phyloP scores from a whole-genome alignment of 2,888 invertebrate genomes.

The Galerucella nymphaeae region DNA sequence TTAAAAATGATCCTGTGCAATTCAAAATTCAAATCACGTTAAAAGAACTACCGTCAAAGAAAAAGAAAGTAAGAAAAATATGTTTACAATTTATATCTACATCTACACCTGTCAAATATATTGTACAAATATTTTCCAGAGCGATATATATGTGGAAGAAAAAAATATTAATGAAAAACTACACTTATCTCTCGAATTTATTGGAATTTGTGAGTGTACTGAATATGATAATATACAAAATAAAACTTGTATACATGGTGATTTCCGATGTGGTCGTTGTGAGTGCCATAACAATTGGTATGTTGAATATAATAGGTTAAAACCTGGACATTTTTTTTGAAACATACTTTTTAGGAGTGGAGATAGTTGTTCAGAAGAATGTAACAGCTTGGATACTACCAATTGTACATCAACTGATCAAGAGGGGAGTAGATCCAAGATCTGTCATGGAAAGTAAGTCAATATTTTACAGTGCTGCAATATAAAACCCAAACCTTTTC shows the following conservation, averaged over 20 bases:
- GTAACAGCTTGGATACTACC: constrained; percentile 34
- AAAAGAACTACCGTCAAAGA: constrained; percentile 68
- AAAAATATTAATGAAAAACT: constrained; percentile 78
- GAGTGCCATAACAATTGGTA: constrained; percentile 47
- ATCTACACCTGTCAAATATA: too few relatives aligned
- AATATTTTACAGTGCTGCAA: background rate
- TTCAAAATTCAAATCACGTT: constrained; percentile 74
- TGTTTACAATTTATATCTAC: background rate
- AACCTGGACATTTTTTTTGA: background rate
- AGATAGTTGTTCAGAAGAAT: constrained; percentile 43
- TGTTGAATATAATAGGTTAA: too few relatives aligned
- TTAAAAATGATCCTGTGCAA: constrained; percentile 72
- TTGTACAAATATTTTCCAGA: constrained; percentile 37
- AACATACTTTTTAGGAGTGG: constrained; percentile 44
- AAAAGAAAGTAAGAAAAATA: constrained; percentile 53
- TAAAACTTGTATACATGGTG: constrained; percentile 43
- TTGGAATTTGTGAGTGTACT: constrained; percentile 49
- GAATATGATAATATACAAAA: constrained; percentile 33
- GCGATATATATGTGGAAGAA: constrained; percentile 76
- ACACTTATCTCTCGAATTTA: constrained; percentile 74
- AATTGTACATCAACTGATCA: constrained; percentile 58
- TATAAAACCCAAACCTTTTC: too few relatives aligned
- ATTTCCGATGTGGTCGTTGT: constrained; percentile 45
- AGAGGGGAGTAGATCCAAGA: constrained; percentile 26
- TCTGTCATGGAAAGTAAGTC: constrained; percentile 46